Evolutionary conservation across 2,113 vertebrate genomes (phyloP).

Genomic region (Machaerirhynchus nigripectus): DNA sequence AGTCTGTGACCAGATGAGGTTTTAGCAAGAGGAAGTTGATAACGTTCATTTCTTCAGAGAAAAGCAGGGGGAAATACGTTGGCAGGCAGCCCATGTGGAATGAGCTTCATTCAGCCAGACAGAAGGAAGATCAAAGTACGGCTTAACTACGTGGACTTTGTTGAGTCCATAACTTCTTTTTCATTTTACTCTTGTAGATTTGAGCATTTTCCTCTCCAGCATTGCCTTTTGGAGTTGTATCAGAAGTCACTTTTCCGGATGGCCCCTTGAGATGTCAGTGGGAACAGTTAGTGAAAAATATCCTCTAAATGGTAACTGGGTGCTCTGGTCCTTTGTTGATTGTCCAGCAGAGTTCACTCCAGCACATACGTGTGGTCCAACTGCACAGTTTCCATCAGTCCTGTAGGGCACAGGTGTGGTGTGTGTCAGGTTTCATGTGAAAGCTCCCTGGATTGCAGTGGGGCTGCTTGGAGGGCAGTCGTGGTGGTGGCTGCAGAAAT

Average conservation of each 20-base stretch:
- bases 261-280: not conserved
- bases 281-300: not conserved
- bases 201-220: not conserved
- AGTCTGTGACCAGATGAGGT: not conserved
- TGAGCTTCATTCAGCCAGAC: not conserved
- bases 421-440: not conserved
- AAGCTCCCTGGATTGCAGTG: not conserved
- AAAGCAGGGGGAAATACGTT: not conserved
- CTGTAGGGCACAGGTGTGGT: not conserved
- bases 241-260: not conserved
- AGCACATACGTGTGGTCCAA: not conserved
- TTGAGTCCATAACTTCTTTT: not conserved
- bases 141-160: not conserved
- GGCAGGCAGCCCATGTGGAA: not conserved
- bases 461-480: not conserved
- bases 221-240: not conserved
- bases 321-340: not conserved
- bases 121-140: not conserved
- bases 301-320: not conserved
- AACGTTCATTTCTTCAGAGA: not conserved
- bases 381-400: not conserved
- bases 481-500: not conserved
- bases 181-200: not conserved
- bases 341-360: not conserved
- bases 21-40: not conserved